Evolutionary conservation across 1,140 invertebrate genomes (phyloP).

Genomic region (Aphelenchoides besseyi): DNA sequence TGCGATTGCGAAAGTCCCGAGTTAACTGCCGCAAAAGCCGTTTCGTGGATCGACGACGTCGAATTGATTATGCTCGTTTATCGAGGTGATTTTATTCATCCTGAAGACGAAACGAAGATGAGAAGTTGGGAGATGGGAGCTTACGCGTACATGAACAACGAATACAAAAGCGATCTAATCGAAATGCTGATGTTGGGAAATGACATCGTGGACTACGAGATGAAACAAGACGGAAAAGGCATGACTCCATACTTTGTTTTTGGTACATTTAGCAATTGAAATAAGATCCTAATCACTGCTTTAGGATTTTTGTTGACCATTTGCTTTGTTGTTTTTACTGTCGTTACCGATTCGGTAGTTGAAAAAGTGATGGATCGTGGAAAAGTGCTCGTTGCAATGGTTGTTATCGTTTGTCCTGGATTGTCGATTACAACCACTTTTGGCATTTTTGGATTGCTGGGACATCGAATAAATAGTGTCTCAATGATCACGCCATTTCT

Average conservation of each 20-base stretch:
- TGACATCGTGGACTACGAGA: constrained; percentile 59
- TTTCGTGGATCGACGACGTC: constrained; percentile 46
- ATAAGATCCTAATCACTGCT: too few relatives aligned
- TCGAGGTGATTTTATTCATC: constrained; percentile 42
- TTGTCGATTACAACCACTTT: constrained; percentile 54
- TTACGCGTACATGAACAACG: constrained; percentile 25
- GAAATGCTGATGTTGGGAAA: constrained; percentile 49
- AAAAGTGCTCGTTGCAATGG: constrained; percentile 27
- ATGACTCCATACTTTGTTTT: constrained; percentile 54
- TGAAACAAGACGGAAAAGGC: constrained; percentile 54
- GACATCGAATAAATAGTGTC: constrained; percentile 48
- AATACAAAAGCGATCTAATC: constrained; percentile 32
- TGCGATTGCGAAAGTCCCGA: constrained; percentile 9
- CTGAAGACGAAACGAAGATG: constrained; percentile 39
- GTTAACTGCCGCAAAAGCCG: constrained; percentile 16
- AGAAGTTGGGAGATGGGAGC: constrained; percentile 41
- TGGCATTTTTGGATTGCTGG: constrained; percentile 48
- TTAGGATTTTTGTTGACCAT: constrained; percentile 3
- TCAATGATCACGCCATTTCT: constrained; percentile 61
- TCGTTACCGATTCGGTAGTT: constrained; percentile 9
- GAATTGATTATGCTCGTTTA: constrained; percentile 53
- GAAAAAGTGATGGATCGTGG: constrained; percentile 28
- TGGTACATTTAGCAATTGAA: background rate
- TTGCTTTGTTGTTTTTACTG: constrained; percentile 16
- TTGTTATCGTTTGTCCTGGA: constrained; percentile 41